Evolutionary conservation across 2,113 vertebrate genomes (phyloP).

Genomic region (Vidua chalybeata): DNA sequence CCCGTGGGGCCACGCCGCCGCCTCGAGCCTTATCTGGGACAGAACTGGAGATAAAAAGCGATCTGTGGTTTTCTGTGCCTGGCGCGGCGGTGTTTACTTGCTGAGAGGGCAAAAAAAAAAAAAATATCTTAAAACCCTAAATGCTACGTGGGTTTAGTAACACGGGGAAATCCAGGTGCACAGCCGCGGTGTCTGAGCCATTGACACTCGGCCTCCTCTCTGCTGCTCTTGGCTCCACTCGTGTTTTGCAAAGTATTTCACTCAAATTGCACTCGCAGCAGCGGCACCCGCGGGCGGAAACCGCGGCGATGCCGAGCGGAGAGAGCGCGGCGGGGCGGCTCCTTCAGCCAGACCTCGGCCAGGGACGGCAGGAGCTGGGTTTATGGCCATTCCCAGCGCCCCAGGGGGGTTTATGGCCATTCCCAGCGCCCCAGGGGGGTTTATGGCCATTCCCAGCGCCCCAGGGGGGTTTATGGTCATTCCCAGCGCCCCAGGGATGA

Average conservation of each 20-base stretch:
- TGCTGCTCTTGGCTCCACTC: not conserved
- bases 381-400: not conserved
- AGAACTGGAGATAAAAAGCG: not conserved
- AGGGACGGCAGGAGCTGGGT: accelerated
- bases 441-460: not conserved
- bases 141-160: not conserved
- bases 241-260: not conserved
- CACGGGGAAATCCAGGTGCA: not conserved
- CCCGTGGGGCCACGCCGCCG: accelerated
- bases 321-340: accelerated
- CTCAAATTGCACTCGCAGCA: not conserved
- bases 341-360: accelerated
- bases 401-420: not conserved
- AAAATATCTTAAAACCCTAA: not conserved
- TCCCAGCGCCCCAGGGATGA: accelerated
- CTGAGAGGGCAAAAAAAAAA: not conserved
- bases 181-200: not conserved
- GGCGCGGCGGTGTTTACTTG: not conserved
- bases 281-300: not conserved
- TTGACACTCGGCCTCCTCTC: not conserved
- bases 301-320: not conserved
- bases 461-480: too few species aligned
- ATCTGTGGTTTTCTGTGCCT: not conserved
- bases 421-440: not conserved
- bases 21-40: not conserved